Base-by-base conservation (phyloP, 2,113 vertebrate species). In the Otocyon megalotis region DNA sequence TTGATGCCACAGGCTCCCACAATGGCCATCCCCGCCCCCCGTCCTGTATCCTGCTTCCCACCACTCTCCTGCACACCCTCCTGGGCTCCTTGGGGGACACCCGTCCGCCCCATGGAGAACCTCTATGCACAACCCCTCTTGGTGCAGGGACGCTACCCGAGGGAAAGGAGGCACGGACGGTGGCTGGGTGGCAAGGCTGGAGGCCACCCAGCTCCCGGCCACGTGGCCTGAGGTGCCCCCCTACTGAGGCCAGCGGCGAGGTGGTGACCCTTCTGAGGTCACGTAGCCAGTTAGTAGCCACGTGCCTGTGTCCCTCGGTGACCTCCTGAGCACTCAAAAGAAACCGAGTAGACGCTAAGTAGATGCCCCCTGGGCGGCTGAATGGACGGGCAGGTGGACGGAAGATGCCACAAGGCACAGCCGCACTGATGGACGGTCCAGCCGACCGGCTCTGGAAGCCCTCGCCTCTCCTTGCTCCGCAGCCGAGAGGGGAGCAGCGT, bases 1-100 rank as follows among this genome's bases (percentile, higher is more conserved):
- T 22, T 79, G 63, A 74, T 2, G 9, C 7, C 58, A 10, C 48
- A 60, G 56, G 13, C 56, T 53, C 48, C 32, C 35, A n/a, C 50
- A 28, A 43, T 8, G 56, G 10, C 3, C 48, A 62, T 11, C 11
- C 6, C 7, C 8, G 2, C 0, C 0, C 26, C 35, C 63, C 3
- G 3, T 7, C 69, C 63, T 17, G 2, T 5, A 56, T 37, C 67
- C 32, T 26, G 8, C n/a, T 7, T 43, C 26, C 62, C 58, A 22
- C 0, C 48, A n/a, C 26, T 53, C 6, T 56, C 54, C 28, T 86
- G 35, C n/a, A 17, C 19, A 9, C 9, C 35, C 32, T 58, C 32
- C 67, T 28, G 1, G 1, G 7, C 3, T 7, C 1, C 32, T 4
- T 35, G 37, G 69, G 10, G 10, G 85, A n/a, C 8, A 7, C 15